phyloP scores from a whole-genome alignment of 2,113 vertebrate genomes.

The Myrmecophaga tridactyla region DNA sequence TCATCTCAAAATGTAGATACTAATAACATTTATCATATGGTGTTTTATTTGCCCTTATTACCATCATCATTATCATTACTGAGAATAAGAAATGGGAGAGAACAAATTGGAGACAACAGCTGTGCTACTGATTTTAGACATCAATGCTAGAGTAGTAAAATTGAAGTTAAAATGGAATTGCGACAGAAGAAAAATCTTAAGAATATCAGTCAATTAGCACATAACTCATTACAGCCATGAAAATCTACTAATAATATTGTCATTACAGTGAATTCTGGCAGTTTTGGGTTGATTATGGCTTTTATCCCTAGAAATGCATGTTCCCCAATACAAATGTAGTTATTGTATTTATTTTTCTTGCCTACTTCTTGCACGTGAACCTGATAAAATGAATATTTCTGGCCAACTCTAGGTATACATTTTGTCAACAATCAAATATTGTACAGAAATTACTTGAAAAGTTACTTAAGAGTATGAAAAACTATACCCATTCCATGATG shows the following conservation, averaged over 20 bases:
- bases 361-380: not conserved
- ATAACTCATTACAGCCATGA: not conserved
- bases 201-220: not conserved
- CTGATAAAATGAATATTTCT: not conserved
- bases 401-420: not conserved
- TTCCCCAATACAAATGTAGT: not conserved
- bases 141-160: not conserved
- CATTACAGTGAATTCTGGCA: not conserved
- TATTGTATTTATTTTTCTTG: not conserved
- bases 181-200: not conserved
- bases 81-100: not conserved
- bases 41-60: not conserved
- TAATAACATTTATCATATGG: not conserved
- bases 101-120: not conserved
- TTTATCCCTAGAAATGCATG: not conserved
- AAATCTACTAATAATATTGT: not conserved
- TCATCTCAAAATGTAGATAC: not conserved
- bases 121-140: not conserved
- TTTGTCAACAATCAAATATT: not conserved
- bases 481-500: not conserved
- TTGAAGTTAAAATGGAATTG: not conserved
- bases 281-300: not conserved
- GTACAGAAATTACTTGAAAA: not conserved
- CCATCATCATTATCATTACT: not conserved
- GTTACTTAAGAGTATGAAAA: constrained; percentile 45